Base-by-base conservation (phyloP, 2,888 invertebrate genomes). In the Pristionchus exspectatus region DNA sequence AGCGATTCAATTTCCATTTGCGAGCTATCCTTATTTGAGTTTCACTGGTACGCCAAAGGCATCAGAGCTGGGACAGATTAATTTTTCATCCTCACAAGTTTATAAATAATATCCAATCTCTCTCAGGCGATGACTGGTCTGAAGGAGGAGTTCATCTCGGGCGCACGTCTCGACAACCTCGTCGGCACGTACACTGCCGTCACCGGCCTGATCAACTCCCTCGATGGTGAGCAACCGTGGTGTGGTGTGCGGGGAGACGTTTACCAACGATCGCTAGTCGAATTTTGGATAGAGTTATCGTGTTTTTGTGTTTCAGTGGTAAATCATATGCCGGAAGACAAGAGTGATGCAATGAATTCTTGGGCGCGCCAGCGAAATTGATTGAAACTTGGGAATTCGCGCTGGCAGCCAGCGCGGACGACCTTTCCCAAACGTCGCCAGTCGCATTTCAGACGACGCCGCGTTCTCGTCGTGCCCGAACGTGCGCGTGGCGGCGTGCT, bases 81-180 rank as follows among this genome's bases (percentile, higher is more conserved):
- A n/a, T 66, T 2, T 2, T 12, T 27, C 12, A 38, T 38, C 56
- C 14, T 12, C 56, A 2, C 56, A 44, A 10, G 9, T 50, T 50
- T 21, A 24, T 72, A 0, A 30, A 72, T 30, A 4, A 2, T 72
- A 10, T 30, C 33, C 66, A n/a, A 21, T 66, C 66, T 9, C 5
- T 74, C 91, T 84, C 83, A 93, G 92, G 92, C 92, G 2, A 90
- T 96, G 30, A 95, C 95, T 66, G 96, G 96, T 21, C 92, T 95
- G 3, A 92, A 95, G 66, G 95, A 96, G 24, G 96, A 96, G 93
- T 96, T 96, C 93, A 95, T 96, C 85, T 95, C 95, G 90, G 95
- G 96, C 30, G 95, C 96, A 5, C 94, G 96, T 44, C 94, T 96
- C 72, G 96, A 96, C 93, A 96, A 96, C 92, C 95, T 96, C 90